Evolutionary conservation across 1,140 invertebrate species (phyloP), one percentile per base, ranked within the genome.

Genomic region (Hetaerina americana): DNA sequence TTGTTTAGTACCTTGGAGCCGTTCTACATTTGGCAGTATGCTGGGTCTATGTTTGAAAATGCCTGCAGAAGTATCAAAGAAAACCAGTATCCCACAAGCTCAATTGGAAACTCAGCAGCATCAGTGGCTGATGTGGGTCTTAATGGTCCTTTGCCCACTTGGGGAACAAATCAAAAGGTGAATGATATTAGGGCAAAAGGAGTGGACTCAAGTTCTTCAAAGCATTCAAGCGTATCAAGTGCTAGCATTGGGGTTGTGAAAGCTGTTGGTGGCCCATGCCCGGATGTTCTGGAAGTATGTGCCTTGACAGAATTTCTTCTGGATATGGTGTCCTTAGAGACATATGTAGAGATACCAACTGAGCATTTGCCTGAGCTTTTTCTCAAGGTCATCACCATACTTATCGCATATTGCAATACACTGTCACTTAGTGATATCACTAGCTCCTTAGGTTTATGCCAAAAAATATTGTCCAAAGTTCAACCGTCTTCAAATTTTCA

Each of bases 11-110:
- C 92, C 0, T 84, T 96, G 68, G 92, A 96, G 77, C 88, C 91
- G 0, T 89, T 88, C 68, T 96, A 93, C 77, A 88, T 96, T 67
- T 96, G 94, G 94, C 86, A 89, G 73, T 94, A 92, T 78, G 86
- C 92, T 72, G 90, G 88, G 1, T 84, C 85, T 66, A 80, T 90
- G 71, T 92, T 91, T 78, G 84, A 87, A 69, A 84, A 85, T 72
- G 86, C 89, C 12, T 90, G 88, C 77, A 79, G 82, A 24, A 68
- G 26, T 24, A 26, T 28, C 2, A 26, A 26, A 68, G 67, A 68
- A 15, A 26, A 26, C 3, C 15, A 1, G 10, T 18, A 57, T 57
- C 15, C 15, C 10, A 57, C 10, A 3, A 57, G 10, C 10, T n/a
- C n/a, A n/a, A n/a, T n/a, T n/a, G n/a, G n/a, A n/a, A n/a, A n/a